Evolutionary conservation across 1,140 invertebrate genomes (phyloP), one percentile per base, ranked within the genome.

Genomic region (Cyphomyrmex costatus): DNA sequence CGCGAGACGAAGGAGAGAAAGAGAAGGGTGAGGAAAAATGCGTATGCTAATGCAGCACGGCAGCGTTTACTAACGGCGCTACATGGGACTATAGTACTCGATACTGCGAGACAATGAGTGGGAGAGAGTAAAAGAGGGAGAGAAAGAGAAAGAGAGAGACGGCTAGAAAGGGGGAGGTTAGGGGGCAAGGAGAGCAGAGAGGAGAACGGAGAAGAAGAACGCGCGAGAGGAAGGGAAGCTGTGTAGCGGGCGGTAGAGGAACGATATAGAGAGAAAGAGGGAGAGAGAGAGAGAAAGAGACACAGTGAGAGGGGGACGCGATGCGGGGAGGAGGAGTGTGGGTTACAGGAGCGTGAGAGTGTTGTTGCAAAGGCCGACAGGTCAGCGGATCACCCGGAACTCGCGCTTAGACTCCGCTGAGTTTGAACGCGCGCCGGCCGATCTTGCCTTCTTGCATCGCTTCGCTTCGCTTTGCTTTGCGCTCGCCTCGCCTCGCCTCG

Each of bases 321-420:
- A 92, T 90, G 92, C 91, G 77, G 77, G 79, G 68, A 93, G 93
- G 92, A 94, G 94, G 94, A 95, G 95, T 95, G 94, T 95, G 94
- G 95, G 95, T 95, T 95, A 95, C 95, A 95, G 94, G 94, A 95
- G 95, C 95, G 95, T 95, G 95, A 95, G 95, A 95, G 94, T 95
- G 94, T 95, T 95, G 94, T 95, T 94, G 95, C 94, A 95, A 94
- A 95, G 94, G 94, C 94, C 94, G 94, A 95, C 94, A 95, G 95
- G 95, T 95, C 95, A 95, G 95, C 95, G 94, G 94, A 95, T 95
- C 94, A 95, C 94, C 95, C 95, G 95, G 94, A 95, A 95, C 94
- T 95, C 95, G 94, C 94, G 94, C 94, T 95, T 94, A 94, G 94
- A 94, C 94, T 94, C 92, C 92, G 86, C 86, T 85, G 93, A 93